Base-by-base conservation (phyloP, 2,113 vertebrate genomes). In the Gopherus flavomarginatus region DNA sequence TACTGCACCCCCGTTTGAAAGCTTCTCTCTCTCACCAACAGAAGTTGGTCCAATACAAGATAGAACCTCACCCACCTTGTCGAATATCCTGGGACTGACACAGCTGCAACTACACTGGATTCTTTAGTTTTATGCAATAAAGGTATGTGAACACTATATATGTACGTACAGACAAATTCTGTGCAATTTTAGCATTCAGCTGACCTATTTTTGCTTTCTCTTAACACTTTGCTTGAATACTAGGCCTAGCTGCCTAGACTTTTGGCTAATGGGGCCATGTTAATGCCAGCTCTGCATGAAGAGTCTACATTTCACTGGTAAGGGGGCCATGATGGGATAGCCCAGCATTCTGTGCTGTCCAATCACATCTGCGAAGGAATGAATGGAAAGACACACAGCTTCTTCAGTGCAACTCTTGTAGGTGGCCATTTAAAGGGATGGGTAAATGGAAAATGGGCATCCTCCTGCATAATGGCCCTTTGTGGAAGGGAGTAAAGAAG, bases 381-480 rank as follows among this genome's bases (percentile, higher is more conserved):
- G 27, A 49, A 12, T 17, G 29, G 56, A 26, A 56, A 82, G 42
- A 59, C 5, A 57, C 27, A 81, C 7, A 17, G 24, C 69, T 50
- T 47, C 0, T 8, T 42, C 17, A 29, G 1, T 3, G 11, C 22
- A 81, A 69, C 6, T 85, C 83, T 4, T 31, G 21, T 8, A 27
- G n/a, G 44, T 4, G 10, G 57, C 29, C 77, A 86, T 54, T 50
- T n/a, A n/a, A 93, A 89, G 57, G 72, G 69, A 47, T n/a, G 85
- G 85, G 83, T 3, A 57, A 88, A 12, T 59, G 21, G 87, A 47
- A 91, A 90, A 80, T 1, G 2, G 29, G 62, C 13, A 78, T 44
- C 59, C 6, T 56, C 31, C 85, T 85, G 86, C 22, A 56, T 81
- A 94, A 95, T 24, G 75, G 89, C 56, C 26, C 5, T 85, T 92